A percentile compares a stretch with the other conserved stretches of the same genome.
Evolutionary conservation across 2,888 invertebrate species (phyloP).

Genomic region (Sarcophaga carnaria): DNA sequence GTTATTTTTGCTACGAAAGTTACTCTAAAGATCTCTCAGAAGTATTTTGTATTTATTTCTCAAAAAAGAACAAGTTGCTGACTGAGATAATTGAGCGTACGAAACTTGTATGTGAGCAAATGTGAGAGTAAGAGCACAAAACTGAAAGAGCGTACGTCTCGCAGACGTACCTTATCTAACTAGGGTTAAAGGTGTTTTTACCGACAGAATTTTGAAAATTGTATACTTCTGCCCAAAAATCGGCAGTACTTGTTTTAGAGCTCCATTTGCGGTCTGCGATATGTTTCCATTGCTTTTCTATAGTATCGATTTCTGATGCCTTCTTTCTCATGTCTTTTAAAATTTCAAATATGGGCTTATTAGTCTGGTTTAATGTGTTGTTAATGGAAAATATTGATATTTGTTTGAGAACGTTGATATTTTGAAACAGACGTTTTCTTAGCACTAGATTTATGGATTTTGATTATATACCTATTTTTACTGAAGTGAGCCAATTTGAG

Average conservation of each 20-base stretch:
- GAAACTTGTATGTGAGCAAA: neutral
- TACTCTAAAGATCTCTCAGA: neutral
- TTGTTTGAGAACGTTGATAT: neutral
- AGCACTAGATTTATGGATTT: no score
- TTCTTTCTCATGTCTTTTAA: neutral
- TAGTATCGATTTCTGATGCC: neutral
- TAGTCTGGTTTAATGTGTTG: neutral
- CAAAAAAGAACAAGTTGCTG: neutral
- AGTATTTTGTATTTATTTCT: neutral
- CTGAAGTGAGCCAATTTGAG: no score
- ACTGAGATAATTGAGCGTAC: neutral
- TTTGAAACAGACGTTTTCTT: neutral
- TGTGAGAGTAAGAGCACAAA: no score
- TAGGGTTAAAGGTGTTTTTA: no score
- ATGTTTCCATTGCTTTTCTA: slow-evolving; percentile 9
- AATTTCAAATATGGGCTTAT: neutral
- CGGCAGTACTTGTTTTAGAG: neutral
- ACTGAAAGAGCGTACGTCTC: no score
- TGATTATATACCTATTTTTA: no score
- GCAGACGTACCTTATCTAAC: no score
- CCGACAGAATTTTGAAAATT: no score
- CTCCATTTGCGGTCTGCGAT: slow-evolving; percentile 1
- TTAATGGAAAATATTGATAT: slow-evolving; percentile 9
- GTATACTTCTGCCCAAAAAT: neutral
- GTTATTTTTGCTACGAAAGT: neutral